Evolutionary conservation across 2,888 invertebrate species (phyloP), one percentile per base, ranked within the genome.

Genomic region (Papilio gigon): DNA sequence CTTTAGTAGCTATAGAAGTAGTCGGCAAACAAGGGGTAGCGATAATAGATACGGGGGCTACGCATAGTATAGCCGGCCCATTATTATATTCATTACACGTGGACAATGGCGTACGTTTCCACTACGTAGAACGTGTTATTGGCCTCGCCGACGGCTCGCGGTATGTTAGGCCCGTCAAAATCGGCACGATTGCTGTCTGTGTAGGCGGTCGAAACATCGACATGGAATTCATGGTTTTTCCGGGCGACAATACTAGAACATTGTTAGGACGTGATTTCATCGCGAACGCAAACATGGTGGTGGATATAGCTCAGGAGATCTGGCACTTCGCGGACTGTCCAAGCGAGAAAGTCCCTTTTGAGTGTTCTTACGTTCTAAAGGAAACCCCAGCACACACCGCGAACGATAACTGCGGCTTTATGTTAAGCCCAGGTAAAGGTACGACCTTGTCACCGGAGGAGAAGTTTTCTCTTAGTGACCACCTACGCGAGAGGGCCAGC

Each of bases 401-500:
- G n/a, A n/a, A n/a, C 1, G 68, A 70, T 5, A 30, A 25, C 20
- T 33, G 25, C 22, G 61, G 53, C 42, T n/a, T 70, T 0, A 37
- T 64, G 1, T 30, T 35, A 8, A 2, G 35, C 1, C 4, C 4
- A 1, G 35, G 12, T 35, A 12, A 35, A 35, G 9, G 35, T 8
- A 35, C 35, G 35, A 8, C 4, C 5, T 35, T 35, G 35, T 35
- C 9, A 35, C 35, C 35, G 9, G 35, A 35, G 35, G 1, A 35
- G 11, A 8, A 12, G 37, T 2, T 3, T 14, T 11, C 37, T 1
- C 37, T 37, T 14, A 37, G 14, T 14, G 37, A 9, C 0, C 14
- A 12, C 2, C 37, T 37, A 3, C 69, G 77, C 0, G 71, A 76
- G n/a, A 82, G 82, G 71, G n/a, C n/a, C n/a, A 33, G 33, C 8